phyloP scores from a whole-genome alignment of 92 coral and sea anemone genomes.

The Porites divaricata region DNA sequence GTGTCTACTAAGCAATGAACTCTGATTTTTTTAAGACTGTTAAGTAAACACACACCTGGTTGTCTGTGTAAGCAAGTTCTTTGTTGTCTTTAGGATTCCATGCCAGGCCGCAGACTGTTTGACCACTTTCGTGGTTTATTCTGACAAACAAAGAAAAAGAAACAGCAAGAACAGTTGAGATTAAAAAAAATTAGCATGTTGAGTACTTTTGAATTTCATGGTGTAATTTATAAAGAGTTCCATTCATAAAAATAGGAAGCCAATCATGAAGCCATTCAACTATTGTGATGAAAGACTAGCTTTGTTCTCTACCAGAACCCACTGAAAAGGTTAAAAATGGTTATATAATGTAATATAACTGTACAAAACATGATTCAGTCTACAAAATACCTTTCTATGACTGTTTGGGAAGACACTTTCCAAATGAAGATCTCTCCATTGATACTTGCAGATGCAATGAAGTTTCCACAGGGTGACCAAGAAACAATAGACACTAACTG shows the following conservation, averaged over 20 bases:
- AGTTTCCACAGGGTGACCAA: constrained; percentile 99
- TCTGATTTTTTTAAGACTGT: no score
- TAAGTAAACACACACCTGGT: constrained; percentile 63
- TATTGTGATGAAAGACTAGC: neutral
- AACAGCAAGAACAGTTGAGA: no score
- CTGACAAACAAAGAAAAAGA: constrained; percentile 28
- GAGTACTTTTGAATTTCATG: no score
- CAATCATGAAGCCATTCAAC: neutral
- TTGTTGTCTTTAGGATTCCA: constrained; percentile 88
- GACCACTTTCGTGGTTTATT: constrained; percentile 83
- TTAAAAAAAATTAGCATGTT: no score
- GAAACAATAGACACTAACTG: constrained; percentile 82
- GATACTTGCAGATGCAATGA: constrained; percentile 84
- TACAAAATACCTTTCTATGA: constrained; percentile 78
- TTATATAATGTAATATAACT: no score
- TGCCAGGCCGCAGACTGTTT: constrained; percentile 80
- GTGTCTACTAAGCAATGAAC: no score
- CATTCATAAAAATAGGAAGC: no score
- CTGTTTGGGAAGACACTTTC: constrained; percentile 67
- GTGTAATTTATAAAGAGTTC: no score
- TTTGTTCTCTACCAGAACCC: no score
- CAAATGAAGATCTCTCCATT: constrained; percentile 94
- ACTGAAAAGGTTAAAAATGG: no score
- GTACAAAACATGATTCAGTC: neutral
- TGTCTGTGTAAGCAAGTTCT: constrained; percentile 97